Conservation (phyloP, 2,888 invertebrate species). For the Nomada ruficornis region DNA sequence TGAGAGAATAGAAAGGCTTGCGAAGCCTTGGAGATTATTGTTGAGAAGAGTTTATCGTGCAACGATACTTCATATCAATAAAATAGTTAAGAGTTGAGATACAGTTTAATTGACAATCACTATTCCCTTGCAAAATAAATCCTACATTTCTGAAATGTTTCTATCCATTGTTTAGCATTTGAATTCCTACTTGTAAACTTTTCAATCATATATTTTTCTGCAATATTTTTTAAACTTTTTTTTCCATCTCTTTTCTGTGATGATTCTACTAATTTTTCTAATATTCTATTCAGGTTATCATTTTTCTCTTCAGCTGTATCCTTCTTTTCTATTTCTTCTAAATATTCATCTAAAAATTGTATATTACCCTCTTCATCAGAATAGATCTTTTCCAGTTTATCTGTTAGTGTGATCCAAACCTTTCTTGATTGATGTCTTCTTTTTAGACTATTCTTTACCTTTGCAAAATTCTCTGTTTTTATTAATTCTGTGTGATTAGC, state of each 20-base stretch:
- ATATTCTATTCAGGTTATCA: not conserved
- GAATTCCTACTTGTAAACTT: constrained; percentile 31
- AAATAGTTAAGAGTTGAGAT: too few species aligned
- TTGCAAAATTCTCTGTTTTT: constrained; percentile 50
- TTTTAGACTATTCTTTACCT: constrained; percentile 41
- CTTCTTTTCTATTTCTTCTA: constrained; percentile 19
- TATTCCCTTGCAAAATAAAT: too few species aligned
- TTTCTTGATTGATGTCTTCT: constrained; percentile 32
- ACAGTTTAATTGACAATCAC: too few species aligned
- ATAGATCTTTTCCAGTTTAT: constrained; percentile 23
- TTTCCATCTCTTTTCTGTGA: constrained; percentile 21
- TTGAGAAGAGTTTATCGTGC: too few species aligned
- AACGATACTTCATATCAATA: too few species aligned
- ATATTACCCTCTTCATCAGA: constrained; percentile 32
- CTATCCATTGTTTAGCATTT: constrained; percentile 37
- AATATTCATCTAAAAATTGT: constrained; percentile 21
- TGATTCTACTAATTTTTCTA: constrained; percentile 21
- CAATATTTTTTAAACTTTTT: constrained; percentile 31
- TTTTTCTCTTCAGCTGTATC: not conserved
- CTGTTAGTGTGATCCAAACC: constrained; percentile 30
- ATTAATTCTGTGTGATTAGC: constrained; percentile 39
- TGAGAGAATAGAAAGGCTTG: too few species aligned
- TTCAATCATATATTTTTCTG: constrained; percentile 36
- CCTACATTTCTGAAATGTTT: constrained; percentile 37
- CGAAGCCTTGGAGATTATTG: too few species aligned